Evolutionary conservation across 2,888 invertebrate species (phyloP), one percentile per base, ranked within the genome.

Genomic region (Mimas tiliae): DNA sequence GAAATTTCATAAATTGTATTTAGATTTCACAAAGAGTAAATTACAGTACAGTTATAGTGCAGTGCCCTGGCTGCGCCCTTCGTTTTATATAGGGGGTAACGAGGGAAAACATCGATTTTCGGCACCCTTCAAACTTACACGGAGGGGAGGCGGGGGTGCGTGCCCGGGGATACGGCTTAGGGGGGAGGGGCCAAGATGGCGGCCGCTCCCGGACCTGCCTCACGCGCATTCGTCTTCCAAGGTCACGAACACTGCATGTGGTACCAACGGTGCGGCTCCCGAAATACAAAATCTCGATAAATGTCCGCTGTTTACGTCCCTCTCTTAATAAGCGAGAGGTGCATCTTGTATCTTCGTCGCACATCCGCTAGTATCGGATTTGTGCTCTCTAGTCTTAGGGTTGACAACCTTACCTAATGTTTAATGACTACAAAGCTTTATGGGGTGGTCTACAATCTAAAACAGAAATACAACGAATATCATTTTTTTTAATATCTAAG

Each of bases 31-130:
- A 50, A 65, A 68, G 65, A 27, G 33, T 48, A 48, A 55, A 50
- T 65, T 58, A 58, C 42, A 58, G 42, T 12, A 42, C 19, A 65
- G 33, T 45, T 77, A 34, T 65, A 65, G 75, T 77, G 83, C 55
- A 58, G 48, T 58, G 55, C 55, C 55, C 55, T 42, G 55, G 82
- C 80, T 84, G 84, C 86, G 86, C 90, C 89, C 89, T 88, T 83
- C 83, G 75, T 78, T 79, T 81, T 81, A 80, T 80, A 78, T 81
- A 80, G 84, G 83, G 86, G 58, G 87, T 83, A 85, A 83, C 82
- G 80, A 88, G 91, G 92, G 90, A 87, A 85, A 78, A 79, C 87
- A 93, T 93, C 92, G 93, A 93, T 93, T 93, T 93, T 92, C 80
- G 90, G 87, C 90, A 90, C 91, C 92, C 91, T 86, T 86, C 81